These are phyloP conservation scores for Phalacrocorax brasilianus DNA, from an alignment of 2,113 vertebrate species.

Conservation along the genomic window DNA sequence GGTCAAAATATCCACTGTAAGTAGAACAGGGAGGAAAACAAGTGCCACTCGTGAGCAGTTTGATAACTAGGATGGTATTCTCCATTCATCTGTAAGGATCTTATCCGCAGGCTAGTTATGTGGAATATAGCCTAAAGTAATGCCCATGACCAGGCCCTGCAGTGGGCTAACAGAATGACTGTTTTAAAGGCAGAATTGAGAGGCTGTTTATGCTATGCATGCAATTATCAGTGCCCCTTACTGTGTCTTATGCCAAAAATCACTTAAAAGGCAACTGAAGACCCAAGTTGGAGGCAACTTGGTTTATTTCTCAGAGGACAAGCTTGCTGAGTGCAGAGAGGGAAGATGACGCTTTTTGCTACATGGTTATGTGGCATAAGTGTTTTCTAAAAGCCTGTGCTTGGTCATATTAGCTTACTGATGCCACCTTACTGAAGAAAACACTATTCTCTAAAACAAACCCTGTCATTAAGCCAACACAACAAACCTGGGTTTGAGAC, in stretches of 20 bases:
- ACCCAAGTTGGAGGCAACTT: neutral
- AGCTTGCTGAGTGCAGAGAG: neutral
- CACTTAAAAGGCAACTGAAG: neutral
- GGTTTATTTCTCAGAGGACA: neutral
- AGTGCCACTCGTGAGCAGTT: neutral
- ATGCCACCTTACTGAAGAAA: neutral
- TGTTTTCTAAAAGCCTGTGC: neutral
- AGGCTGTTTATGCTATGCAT: neutral
- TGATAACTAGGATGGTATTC: neutral
- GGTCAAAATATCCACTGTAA: conserved; percentile 92
- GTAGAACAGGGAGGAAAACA: neutral
- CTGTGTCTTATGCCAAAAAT: neutral
- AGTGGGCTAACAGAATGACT: neutral
- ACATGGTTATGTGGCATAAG: neutral
- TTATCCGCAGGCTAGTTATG: fast-evolving
- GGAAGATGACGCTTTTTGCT: neutral
- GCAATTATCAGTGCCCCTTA: neutral
- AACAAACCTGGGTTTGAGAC: conserved; percentile 96
- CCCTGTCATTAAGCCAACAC: neutral
- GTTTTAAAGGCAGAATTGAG: neutral
- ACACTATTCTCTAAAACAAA: neutral
- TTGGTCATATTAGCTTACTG: neutral
- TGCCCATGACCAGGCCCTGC: neutral
- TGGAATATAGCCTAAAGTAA: neutral
- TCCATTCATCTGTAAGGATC: neutral